Conservation (phyloP, 1,140 invertebrate species). For the Elymnias hypermnestra region DNA sequence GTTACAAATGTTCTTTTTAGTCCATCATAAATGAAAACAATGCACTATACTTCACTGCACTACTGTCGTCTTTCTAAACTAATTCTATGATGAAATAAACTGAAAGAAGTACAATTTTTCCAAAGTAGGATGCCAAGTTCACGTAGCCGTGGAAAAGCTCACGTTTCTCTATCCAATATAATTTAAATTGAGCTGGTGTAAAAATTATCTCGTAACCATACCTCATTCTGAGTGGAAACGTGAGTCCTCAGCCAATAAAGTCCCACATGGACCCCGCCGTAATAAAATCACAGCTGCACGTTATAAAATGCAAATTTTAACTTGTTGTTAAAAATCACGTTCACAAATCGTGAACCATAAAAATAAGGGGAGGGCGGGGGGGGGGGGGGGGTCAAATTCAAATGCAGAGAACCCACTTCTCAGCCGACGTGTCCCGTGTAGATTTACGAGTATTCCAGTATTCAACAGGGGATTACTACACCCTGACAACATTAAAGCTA, state of each 20-base stretch:
- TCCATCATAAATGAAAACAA: no score
- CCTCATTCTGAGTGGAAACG: not conserved
- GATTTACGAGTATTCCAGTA: slow-evolving; percentile 65
- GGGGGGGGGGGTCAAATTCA: no score
- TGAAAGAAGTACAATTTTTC: no score
- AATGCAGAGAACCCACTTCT: no score
- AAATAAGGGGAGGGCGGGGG: no score
- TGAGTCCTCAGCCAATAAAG: slow-evolving; percentile 25
- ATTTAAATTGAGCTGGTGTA: slow-evolving; percentile 4
- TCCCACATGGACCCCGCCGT: slow-evolving; percentile 26
- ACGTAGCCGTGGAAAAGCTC: no score
- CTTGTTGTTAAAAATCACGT: slow-evolving; percentile 64
- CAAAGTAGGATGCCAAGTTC: no score
- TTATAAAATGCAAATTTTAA: slow-evolving; percentile 64
- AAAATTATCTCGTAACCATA: slow-evolving; percentile 1
- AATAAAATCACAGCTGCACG: slow-evolving; percentile 36
- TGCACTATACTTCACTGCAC: no score
- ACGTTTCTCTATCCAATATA: no score
- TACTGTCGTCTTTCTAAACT: no score
- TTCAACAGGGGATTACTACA: slow-evolving; percentile 56
- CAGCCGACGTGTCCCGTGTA: slow-evolving; percentile 44
- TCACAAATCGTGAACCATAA: slow-evolving; percentile 56
- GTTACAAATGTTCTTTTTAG: no score
- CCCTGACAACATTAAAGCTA: slow-evolving; percentile 42
- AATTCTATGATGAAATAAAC: no score